Evolutionary conservation across 1,140 invertebrate species (phyloP).

Genomic region (Copidosoma floridanum): DNA sequence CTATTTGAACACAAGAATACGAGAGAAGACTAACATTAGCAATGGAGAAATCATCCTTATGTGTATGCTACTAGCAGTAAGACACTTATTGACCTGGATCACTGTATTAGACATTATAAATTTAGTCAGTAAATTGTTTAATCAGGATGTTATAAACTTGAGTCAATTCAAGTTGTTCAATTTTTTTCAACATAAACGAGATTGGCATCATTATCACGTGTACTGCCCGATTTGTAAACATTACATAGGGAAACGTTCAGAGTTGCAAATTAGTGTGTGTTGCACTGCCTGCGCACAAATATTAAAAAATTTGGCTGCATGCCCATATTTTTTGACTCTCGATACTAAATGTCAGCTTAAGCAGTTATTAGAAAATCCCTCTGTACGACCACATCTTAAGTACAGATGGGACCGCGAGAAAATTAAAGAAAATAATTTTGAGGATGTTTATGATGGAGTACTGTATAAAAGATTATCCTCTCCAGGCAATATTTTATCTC

Average conservation of each 20-base stretch:
- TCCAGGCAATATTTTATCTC: background rate
- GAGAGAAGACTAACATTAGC: background rate
- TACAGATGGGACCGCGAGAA: slow-evolving; percentile 3
- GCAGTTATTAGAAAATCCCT: background rate
- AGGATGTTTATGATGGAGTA: slow-evolving; percentile 9
- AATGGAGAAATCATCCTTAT: slow-evolving; percentile 11
- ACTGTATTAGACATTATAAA: slow-evolving; percentile 14
- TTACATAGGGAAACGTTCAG: slow-evolving; percentile 1
- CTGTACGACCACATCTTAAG: background rate
- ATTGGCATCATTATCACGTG: slow-evolving; percentile 5
- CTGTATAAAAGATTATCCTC: background rate
- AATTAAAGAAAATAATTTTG: background rate
- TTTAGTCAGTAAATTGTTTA: slow-evolving; percentile 9
- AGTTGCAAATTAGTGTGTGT: background rate
- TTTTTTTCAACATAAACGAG: background rate
- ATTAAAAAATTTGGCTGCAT: background rate
- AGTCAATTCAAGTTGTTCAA: slow-evolving; percentile 13
- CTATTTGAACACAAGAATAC: background rate
- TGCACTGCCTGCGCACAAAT: background rate
- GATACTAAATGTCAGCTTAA: background rate
- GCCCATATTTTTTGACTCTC: background rate
- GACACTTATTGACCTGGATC: slow-evolving; percentile 14
- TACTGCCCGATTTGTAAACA: background rate
- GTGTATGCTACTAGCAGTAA: background rate
- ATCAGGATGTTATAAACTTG: slow-evolving; percentile 1